These are phyloP conservation scores for Melanotus villosus DNA, from an alignment of 2,888 invertebrate species.

Conservation along the genomic window DNA sequence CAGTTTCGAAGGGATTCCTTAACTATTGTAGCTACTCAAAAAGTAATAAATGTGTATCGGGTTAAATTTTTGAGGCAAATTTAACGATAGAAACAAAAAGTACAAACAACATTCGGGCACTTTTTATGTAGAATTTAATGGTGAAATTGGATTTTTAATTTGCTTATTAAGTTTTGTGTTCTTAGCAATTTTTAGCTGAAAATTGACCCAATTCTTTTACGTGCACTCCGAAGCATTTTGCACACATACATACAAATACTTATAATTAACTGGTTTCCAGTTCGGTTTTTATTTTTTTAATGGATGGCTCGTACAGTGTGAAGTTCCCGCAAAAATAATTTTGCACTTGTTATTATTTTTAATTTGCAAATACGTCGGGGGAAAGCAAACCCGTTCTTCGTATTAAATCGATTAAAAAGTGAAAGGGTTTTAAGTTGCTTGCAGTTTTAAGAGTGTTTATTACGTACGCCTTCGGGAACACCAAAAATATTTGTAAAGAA, in stretches of 20 bases:
- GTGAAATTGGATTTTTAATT: too few species aligned
- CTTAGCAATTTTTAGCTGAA: conserved; percentile 32
- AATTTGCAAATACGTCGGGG: conserved; percentile 6
- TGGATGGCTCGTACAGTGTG: conserved; percentile 11
- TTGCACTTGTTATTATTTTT: conserved; percentile 13
- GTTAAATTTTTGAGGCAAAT: too few species aligned
- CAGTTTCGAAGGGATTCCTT: too few species aligned
- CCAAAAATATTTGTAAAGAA: conserved; percentile 7
- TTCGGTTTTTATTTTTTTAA: conserved; percentile 14
- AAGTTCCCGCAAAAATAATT: conserved; percentile 10
- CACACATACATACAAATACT: too few species aligned
- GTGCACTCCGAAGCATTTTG: conserved; percentile 10
- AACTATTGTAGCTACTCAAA: too few species aligned
- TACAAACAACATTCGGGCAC: too few species aligned
- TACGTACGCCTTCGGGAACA: conserved; percentile 2
- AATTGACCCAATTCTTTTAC: conserved; percentile 40
- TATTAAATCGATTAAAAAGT: conserved; percentile 10
- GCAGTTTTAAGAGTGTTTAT: conserved; percentile 9
- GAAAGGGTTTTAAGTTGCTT: conserved; percentile 10
- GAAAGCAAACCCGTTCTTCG: neutral
- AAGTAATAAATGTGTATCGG: too few species aligned
- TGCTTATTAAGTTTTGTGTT: too few species aligned
- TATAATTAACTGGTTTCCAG: conserved; percentile 16
- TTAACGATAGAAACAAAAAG: too few species aligned
- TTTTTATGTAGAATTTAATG: too few species aligned